Evolutionary conservation across 2,797 vertebrate genomes (phyloP), one percentile per base, ranked within the genome.

Genomic region (Botia almorhae): DNA sequence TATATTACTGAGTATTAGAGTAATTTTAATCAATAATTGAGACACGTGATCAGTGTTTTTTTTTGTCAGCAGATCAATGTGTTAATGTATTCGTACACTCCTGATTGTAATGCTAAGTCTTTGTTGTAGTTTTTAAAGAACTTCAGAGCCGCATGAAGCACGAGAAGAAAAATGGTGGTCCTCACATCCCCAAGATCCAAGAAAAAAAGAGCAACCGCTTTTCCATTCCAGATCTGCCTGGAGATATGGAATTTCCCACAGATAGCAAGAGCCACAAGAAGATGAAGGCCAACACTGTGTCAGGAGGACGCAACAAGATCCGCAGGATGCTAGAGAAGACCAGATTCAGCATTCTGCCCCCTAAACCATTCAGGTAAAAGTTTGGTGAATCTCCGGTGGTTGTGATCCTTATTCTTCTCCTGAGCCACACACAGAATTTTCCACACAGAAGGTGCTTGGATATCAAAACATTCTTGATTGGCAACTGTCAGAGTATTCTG

Each of bases 291-390:
- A 98, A 98, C 91, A 99, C 98, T 0, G 96, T 99, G 53, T 97
- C 96, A n/a, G 97, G 96, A 46, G 96, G 97, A 46, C 94, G 97
- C 82, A 98, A 98, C 89, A 96, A 96, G 91, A 98, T 99, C 92
- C 94, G 96, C 85, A 98, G 98, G 73, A 98, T 99, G 92, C 90
- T 99, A 90, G 97, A 99, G 89, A 99, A 97, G 92, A 99, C 97
- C 0, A 92, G 96, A 17, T 98, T 99, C 91, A 99, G 96, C 87
- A 99, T 99, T 69, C 94, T 99, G 78, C 97, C 97, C 56, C 96
- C 98, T 29, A 85, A 84, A 29, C 69, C 83, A 10, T 88, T 85
- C 55, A 88, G 82, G 82, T 88, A 21, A 21, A 17, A 12, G 7
- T 7, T 29, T 33, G 60, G 10, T 46, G 43, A 46, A 46, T 46